Conservation (phyloP, 2,888 invertebrate species). For the Epinotia ramella region DNA sequence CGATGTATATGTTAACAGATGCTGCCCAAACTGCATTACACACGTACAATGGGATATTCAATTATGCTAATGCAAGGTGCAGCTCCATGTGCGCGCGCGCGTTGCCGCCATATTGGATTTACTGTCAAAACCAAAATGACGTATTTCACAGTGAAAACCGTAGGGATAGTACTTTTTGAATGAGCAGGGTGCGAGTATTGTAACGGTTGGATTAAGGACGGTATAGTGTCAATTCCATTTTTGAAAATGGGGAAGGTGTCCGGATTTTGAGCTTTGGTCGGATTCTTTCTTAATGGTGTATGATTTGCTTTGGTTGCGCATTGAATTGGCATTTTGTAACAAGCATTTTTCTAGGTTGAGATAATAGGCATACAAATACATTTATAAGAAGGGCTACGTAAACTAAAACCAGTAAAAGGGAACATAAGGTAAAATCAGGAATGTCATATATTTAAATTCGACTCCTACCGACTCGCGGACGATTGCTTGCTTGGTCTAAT, state of each 20-base stretch:
- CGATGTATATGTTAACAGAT: conserved; percentile 51
- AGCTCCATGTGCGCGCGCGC: conserved; percentile 70
- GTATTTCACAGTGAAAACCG: not conserved
- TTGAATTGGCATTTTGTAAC: not conserved
- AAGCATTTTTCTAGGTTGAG: not conserved
- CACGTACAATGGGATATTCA: conserved; percentile 77
- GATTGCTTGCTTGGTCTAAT: too few relatives aligned
- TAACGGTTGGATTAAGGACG: conserved; percentile 65
- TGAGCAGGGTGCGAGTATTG: conserved; percentile 50
- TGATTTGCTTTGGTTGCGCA: conserved; percentile 5
- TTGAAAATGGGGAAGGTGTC: conserved; percentile 29
- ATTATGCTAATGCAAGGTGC: conserved; percentile 71
- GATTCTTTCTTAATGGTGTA: conserved; percentile 16
- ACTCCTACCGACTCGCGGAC: too few relatives aligned
- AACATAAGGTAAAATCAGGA: too few relatives aligned
- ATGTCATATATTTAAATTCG: too few relatives aligned
- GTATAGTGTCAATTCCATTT: conserved; percentile 41
- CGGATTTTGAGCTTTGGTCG: conserved; percentile 18
- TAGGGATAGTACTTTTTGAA: not conserved
- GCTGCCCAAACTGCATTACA: conserved; percentile 73
- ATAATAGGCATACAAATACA: too few relatives aligned
- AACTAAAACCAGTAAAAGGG: too few relatives aligned
- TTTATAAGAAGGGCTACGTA: too few relatives aligned
- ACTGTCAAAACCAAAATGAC: not conserved
- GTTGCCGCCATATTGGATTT: conserved; percentile 60